Conservation (phyloP, 1,140 invertebrate genomes). For the Notospermus geniculatus region DNA sequence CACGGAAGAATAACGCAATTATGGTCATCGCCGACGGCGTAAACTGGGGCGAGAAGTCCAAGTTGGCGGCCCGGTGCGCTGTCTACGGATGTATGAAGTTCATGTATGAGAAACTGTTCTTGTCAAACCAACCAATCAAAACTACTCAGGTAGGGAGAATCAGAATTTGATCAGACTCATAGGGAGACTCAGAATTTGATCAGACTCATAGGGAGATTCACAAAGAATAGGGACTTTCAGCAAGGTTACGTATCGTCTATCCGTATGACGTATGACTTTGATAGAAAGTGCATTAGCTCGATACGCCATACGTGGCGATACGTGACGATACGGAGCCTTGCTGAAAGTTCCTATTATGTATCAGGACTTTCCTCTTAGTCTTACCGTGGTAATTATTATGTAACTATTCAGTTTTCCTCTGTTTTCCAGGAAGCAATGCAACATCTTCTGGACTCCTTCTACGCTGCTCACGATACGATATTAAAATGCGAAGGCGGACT, state of each 20-base stretch:
- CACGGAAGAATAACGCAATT: constrained; percentile 75
- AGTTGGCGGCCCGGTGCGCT: constrained; percentile 83
- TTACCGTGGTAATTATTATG: too few relatives aligned
- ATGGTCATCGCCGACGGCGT: constrained; percentile 87
- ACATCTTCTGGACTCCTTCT: constrained; percentile 76
- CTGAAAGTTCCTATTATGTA: too few relatives aligned
- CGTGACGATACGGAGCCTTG: too few relatives aligned
- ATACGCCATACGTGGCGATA: too few relatives aligned
- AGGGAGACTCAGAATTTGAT: too few relatives aligned
- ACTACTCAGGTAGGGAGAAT: constrained; percentile 55
- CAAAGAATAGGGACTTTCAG: too few relatives aligned
- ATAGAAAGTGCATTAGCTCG: too few relatives aligned
- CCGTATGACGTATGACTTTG: too few relatives aligned
- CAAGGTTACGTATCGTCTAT: too few relatives aligned
- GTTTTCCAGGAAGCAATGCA: constrained; percentile 73
- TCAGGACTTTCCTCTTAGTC: too few relatives aligned
- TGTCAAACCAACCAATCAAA: constrained; percentile 40
- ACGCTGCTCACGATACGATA: constrained; percentile 84
- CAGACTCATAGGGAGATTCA: too few relatives aligned
- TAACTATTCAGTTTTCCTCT: constrained; percentile 15
- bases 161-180: neutral
- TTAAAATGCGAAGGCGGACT: constrained; percentile 81
- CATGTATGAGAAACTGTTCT: constrained; percentile 75
- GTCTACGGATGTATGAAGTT: constrained; percentile 84
- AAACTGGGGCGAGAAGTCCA: constrained; percentile 89